A percentile compares a stretch with the other conserved stretches of the same genome.
phyloP scores from a whole-genome alignment of 2,888 invertebrate genomes.

The Apocheima hispidaria region DNA sequence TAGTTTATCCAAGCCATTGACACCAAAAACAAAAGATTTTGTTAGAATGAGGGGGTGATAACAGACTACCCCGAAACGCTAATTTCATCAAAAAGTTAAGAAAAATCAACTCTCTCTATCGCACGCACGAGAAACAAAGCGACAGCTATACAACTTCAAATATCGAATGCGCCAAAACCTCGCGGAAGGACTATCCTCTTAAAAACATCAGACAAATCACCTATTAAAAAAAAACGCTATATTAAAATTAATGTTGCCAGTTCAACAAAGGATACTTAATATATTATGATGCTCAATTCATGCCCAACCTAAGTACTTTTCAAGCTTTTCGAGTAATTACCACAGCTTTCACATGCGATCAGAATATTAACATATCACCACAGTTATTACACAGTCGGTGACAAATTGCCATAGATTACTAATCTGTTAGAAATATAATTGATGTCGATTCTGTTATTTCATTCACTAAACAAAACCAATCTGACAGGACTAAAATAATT shows the following conservation, averaged over 20 bases:
- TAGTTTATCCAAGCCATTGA: no score
- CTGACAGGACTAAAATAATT: not conserved
- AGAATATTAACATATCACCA: conserved; percentile 22
- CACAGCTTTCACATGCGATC: conserved; percentile 32
- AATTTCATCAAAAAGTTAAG: no score
- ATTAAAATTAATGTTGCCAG: not conserved
- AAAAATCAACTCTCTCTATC: no score
- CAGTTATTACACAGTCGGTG: not conserved
- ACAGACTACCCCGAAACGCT: no score
- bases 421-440: not conserved
- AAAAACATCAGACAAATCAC: not conserved
- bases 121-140: no score
- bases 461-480: not conserved
- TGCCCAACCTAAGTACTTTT: conserved; percentile 21
- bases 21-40: no score
- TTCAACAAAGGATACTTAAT: conserved; percentile 1
- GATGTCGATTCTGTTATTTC: no score
- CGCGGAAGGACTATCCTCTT: no score
- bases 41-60: no score
- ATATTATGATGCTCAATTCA: conserved; percentile 5
- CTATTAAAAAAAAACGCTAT: not conserved
- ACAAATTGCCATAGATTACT: not conserved
- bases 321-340: conserved; percentile 21
- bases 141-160: no score
- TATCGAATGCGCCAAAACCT: no score